Evolutionary conservation across 2,113 vertebrate species (phyloP).

Genomic region (Phylloscopus trochiloides): DNA sequence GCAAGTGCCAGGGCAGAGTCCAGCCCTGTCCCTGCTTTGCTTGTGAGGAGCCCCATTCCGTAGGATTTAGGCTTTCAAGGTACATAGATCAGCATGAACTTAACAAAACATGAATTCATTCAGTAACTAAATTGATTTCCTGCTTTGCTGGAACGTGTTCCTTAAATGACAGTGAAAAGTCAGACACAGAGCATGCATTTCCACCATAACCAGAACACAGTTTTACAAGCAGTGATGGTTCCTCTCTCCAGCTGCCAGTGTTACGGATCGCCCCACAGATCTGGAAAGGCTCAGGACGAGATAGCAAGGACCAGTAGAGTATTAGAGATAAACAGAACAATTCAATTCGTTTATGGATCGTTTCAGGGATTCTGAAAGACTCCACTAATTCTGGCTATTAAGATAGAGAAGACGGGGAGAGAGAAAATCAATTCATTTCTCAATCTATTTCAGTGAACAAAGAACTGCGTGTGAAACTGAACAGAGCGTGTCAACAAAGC

Average conservation of each 20-base stretch:
- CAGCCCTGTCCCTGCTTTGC: not conserved
- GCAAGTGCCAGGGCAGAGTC: not conserved
- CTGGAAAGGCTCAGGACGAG: not conserved
- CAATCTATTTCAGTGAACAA: not conserved
- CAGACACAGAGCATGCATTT: not conserved
- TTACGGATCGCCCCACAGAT: not conserved
- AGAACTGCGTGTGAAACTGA: not conserved
- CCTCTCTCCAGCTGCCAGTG: not conserved
- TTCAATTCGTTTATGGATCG: not conserved
- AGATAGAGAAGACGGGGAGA: not conserved
- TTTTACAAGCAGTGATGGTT: not conserved
- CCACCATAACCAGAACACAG: not conserved
- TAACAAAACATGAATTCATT: not conserved
- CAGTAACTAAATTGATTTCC: not conserved
- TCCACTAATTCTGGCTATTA: not conserved
- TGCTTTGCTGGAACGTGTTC: not conserved
- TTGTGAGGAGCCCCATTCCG: not conserved
- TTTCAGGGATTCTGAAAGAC: not conserved
- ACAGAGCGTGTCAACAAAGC: not conserved
- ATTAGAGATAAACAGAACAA: not conserved
- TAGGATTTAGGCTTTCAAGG: not conserved
- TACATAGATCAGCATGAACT: not conserved
- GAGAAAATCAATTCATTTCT: conserved; percentile 27
- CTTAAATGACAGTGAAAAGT: not conserved
- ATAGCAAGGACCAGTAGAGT: not conserved